Evolutionary conservation across 2,113 vertebrate species (phyloP).

Genomic region (Chloebia gouldiae): DNA sequence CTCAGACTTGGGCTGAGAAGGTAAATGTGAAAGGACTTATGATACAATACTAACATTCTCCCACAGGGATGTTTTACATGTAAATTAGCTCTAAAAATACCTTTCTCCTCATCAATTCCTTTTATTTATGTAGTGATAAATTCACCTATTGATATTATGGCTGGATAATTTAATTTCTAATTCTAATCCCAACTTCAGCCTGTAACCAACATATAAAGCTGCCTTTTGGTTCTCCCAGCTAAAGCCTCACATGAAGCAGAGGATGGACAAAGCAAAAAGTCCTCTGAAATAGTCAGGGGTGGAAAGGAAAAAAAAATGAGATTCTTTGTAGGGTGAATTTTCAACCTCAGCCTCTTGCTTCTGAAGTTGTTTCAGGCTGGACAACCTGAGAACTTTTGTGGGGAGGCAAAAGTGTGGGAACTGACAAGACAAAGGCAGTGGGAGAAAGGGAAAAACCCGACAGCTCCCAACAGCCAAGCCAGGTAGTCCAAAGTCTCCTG

Average conservation of each 20-base stretch:
- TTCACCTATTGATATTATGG: not conserved
- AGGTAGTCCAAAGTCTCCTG: not conserved
- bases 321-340: not conserved
- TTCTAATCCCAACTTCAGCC: not conserved
- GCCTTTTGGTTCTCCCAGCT: not conserved
- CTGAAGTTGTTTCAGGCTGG: not conserved
- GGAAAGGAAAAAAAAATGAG: not conserved
- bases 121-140: not conserved
- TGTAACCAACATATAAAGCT: not conserved
- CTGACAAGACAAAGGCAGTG: not conserved
- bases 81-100: not conserved
- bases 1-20: not conserved
- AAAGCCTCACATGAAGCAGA: not conserved
- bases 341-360: not conserved
- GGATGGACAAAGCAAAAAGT: not conserved
- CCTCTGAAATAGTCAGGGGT: not conserved
- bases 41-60: not conserved
- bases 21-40: not conserved
- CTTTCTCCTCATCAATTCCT: not conserved
- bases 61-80: not conserved
- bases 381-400: not conserved
- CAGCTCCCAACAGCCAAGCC: not conserved
- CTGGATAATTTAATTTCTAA: constrained; percentile 5
- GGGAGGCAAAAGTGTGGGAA: not conserved
- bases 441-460: not conserved